Conservation (phyloP, 2,113 vertebrate genomes). For the Emydura subglobosa region DNA sequence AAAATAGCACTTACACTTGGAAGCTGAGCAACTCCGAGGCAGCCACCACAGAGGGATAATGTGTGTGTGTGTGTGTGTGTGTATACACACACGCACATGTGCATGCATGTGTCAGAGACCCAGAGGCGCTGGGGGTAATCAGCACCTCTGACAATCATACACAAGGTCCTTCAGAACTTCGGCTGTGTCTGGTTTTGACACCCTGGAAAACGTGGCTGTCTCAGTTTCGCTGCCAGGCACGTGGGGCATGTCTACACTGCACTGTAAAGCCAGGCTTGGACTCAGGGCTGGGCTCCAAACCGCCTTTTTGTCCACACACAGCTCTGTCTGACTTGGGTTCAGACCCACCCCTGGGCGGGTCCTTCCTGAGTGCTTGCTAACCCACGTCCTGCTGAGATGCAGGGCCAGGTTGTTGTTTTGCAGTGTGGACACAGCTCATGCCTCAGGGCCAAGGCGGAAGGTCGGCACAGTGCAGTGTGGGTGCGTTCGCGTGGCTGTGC, state of each 20-base stretch:
- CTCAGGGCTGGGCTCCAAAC: too few relatives aligned
- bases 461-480: neutral
- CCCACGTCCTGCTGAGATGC: too few relatives aligned
- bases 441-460: neutral
- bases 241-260: neutral
- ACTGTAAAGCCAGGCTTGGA: too few relatives aligned
- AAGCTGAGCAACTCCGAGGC: accelerated
- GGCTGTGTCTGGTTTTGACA: too few relatives aligned
- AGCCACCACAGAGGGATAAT: accelerated
- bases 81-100: neutral
- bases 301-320: neutral
- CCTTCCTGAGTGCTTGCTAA: too few relatives aligned
- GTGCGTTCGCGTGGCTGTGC: neutral
- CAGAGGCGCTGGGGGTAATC: neutral
- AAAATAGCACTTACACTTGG: accelerated
- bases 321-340: too few relatives aligned
- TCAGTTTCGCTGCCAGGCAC: neutral
- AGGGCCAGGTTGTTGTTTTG: neutral
- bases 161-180: neutral
- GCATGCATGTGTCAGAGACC: neutral
- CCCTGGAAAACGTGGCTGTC: neutral
- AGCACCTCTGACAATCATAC: neutral
- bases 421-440: neutral
- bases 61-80: neutral
- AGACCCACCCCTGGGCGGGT: too few relatives aligned